Evolutionary conservation across 2,888 invertebrate genomes (phyloP), one percentile per base, ranked within the genome.

Genomic region (Disparrhopalites patrizii): DNA sequence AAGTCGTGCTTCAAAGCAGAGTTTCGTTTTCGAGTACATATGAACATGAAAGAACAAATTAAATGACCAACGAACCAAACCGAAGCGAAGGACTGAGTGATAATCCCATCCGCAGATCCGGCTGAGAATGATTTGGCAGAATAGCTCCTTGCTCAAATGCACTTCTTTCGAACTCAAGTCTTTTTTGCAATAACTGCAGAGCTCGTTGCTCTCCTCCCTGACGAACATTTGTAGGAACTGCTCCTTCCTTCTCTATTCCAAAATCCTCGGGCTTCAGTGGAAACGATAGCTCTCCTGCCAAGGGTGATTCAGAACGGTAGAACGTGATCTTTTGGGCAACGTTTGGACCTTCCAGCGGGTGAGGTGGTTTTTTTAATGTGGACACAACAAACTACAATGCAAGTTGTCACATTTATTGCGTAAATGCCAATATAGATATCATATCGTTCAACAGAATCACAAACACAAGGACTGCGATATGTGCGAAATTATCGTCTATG

Each of bases 71-170:
- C 38, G 13, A 63, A 18, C 89, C 89, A 75, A 86, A 87, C 2
- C 87, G 82, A 3, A 89, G 80, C 52, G 88, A 87, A 0, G 88
- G 86, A 73, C 87, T 87, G 78, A 86, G 84, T 0, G 88, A 85
- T 2, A 85, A 83, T 0, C 86, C 86, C 13, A 51, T 65, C 62
- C 86, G 78, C 50, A 89, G 79, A 69, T 89, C 86, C 0, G 88
- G 88, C 72, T 79, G 81, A 2, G 85, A 83, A 76, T 88, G 88
- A 67, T 88, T 88, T 0, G 88, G 88, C 72, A 88, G 78, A 73
- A 85, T 86, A 13, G 81, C 83, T 0, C 87, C 87, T 66, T 83
- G 69, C 28, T 75, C 70, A 70, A 80, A 81, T 2, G 81, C 80
- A 71, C 77, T 74, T 69, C 77, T 77, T 72, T 82, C 82, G 2